phyloP scores from a whole-genome alignment of 2,797 vertebrate genomes.

The Cetoscarus ocellatus region DNA sequence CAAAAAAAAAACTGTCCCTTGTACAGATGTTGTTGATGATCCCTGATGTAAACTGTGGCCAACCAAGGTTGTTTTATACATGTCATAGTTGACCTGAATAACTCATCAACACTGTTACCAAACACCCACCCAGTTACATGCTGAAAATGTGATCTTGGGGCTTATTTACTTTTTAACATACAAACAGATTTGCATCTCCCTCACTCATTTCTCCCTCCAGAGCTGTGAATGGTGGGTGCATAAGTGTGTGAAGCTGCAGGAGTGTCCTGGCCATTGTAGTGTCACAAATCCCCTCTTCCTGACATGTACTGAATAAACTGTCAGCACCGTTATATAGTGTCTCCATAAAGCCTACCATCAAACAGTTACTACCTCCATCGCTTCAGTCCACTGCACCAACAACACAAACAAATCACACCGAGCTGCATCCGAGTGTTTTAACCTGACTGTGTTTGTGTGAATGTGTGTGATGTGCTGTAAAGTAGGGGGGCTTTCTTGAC shows the following conservation, averaged over 20 bases:
- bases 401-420: slow-evolving; percentile 80
- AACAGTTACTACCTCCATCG: slow-evolving; percentile 81
- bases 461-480: slow-evolving; percentile 57
- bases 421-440: slow-evolving; percentile 44
- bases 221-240: slow-evolving; percentile 48
- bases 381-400: slow-evolving; percentile 80
- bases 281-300: slow-evolving; percentile 77
- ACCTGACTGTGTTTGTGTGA: slow-evolving; percentile 53
- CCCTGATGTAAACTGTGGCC: no score
- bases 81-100: no score
- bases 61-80: no score
- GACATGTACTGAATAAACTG: slow-evolving; percentile 83
- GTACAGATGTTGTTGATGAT: no score
- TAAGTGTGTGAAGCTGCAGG: slow-evolving; percentile 63
- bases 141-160: no score
- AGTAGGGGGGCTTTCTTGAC: slow-evolving; percentile 66
- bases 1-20: no score
- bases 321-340: slow-evolving; percentile 81
- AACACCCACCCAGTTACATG: no score
- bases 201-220: slow-evolving; percentile 33
- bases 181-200: slow-evolving; percentile 54
- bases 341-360: slow-evolving; percentile 83
- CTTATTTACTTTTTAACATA: slow-evolving; percentile 49
- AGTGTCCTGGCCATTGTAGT: slow-evolving; percentile 69
- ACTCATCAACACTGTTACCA: no score